These are phyloP conservation scores for Aphelinus atriplicis DNA, from an alignment of 1,140 invertebrate genomes.

Conservation along the genomic window DNA sequence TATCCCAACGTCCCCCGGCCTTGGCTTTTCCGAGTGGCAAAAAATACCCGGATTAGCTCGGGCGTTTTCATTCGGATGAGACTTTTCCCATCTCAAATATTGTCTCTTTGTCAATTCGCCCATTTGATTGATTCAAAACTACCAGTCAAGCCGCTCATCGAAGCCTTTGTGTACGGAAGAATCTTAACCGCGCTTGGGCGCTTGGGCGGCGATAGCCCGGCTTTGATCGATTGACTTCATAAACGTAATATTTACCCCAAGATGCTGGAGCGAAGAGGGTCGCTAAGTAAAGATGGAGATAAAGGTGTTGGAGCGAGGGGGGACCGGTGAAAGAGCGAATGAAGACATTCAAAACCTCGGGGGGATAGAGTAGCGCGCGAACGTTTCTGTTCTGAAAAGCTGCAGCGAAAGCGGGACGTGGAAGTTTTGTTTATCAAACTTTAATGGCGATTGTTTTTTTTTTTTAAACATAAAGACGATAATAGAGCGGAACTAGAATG, in stretches of 20 bases:
- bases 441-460: conserved; percentile 32
- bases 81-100: too few relatives aligned
- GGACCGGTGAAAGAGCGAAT: conserved; percentile 15
- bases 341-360: conserved; percentile 30
- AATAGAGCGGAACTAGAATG: background rate
- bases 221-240: conserved; percentile 19
- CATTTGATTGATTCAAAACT: too few relatives aligned
- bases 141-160: too few relatives aligned
- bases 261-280: conserved; percentile 12
- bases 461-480: conserved; percentile 17
- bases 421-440: conserved; percentile 31
- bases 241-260: conserved; percentile 32
- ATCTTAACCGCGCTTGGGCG: background rate
- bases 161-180: background rate
- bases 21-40: too few relatives aligned
- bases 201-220: too few relatives aligned
- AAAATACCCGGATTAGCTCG: too few relatives aligned
- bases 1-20: too few relatives aligned
- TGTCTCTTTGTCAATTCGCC: too few relatives aligned
- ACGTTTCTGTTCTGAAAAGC: background rate
- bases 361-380: conserved; percentile 22
- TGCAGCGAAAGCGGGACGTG: background rate
- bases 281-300: conserved; percentile 36
- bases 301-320: conserved; percentile 3
- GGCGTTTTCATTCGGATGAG: too few relatives aligned